Base-by-base conservation (phyloP, 2,888 invertebrate species). In the Nephrotoma appendiculata region DNA sequence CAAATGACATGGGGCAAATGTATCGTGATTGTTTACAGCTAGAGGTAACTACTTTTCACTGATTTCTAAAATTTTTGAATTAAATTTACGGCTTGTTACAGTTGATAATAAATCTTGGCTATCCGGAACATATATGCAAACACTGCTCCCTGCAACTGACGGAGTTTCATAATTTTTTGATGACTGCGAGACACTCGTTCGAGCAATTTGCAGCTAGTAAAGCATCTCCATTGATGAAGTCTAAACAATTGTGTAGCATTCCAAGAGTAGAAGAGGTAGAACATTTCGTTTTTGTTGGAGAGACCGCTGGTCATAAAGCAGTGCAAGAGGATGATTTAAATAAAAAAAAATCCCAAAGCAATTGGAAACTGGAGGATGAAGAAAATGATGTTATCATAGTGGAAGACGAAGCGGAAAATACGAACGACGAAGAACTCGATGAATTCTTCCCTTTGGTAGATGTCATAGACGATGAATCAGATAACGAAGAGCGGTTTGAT, bases 131-230 rank as follows among this genome's bases (percentile, higher is more conserved):
- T 86, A 87, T 90, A 12, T 90, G 90, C 87, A 89, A 89, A 87
- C 89, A 89, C 52, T 90, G 90, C 85, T 88, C 88, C 83, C 87
- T 90, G 31, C 90, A 90, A 88, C 88, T 90, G 87, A 89, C 88
- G 83, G 88, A 90, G n/a, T 90, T 89, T 86, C 88, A 88, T 19
- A 89, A 90, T 87, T 88, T 90, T 4, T 89, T 89, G 85, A 88
- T 87, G 11, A 89, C 88, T 87, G 90, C 90, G 0, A 41, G 88
- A 1, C 89, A 89, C 9, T 87, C 87, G 2, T 86, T 87, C 44
- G 86, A 85, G 12, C 83, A 83, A 41, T 87, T 86, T 31, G 45
- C 44, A 6, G 44, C 43, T n/a, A 84, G 84, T 42, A 4, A 6
- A 48, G 3, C 31, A 31, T 31, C 3, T 31, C 31, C 4, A 9